Base-by-base conservation (phyloP, 2,113 vertebrate genomes). In the Brachyhypopomus gauderio region DNA sequence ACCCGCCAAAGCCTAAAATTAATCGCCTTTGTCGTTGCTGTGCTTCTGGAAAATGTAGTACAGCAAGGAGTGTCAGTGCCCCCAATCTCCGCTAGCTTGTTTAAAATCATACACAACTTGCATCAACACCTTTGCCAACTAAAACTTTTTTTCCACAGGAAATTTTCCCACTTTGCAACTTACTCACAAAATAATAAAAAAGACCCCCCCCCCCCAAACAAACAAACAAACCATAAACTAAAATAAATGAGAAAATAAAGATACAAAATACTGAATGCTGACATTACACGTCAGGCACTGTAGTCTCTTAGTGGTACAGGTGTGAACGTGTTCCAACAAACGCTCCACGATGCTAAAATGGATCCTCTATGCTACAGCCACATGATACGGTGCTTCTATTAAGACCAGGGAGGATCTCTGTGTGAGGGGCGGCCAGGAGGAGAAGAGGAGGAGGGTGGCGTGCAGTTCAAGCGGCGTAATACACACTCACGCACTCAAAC, bases 41-140 rank as follows among this genome's bases (percentile, higher is more conserved):
- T 67, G 75, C 72, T 55, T 41, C 58, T 79, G 67, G 87, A 70
- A 80, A 83, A 87, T 81, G 84, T 74, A 23, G 84, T 83, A 83
- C 81, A 75, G 88, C 91, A 91, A 91, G 91, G 90, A 88, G 88
- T 88, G 89, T 88, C 86, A 87, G 87, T 89, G 79, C 81, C 71
- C 88, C 80, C 62, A 79, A 76, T 85, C 81, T 88, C 89, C 83
- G 80, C 19, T 56, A 27, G 17, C 22, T 59, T 84, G 76, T 82
- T 86, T 83, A 89, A 91, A 90, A 88, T 77, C 82, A 82, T 78
- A 88, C 85, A 79, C 82, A 85, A 85, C 81, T 78, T 80, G 78
- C 80, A 83, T 27, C 75, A 77, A 66, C 41, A 75, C 59, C 63
- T 71, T 55, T 63, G 41, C 59, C 17, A 73, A 38, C 2, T n/a